These are phyloP conservation scores for Nephrocerus scutellatus DNA, from an alignment of 2,888 invertebrate species.

Conservation along the genomic window DNA sequence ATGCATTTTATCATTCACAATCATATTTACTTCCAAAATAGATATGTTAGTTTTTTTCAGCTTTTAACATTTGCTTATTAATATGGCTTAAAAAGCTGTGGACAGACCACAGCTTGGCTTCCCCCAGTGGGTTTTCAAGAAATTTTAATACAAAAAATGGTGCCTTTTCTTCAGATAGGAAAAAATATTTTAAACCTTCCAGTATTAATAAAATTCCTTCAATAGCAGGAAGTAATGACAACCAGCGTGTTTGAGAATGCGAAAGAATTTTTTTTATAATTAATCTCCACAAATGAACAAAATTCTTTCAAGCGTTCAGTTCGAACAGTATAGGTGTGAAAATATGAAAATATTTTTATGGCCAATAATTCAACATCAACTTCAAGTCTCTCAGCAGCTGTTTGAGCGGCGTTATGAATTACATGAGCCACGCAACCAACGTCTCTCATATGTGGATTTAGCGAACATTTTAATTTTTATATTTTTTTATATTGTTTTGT, in stretches of 20 bases:
- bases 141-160: slow-evolving; percentile 6
- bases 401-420: too few species aligned
- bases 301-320: slow-evolving; percentile 9
- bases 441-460: too few species aligned
- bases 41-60: slow-evolving; percentile 7
- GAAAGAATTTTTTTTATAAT: slow-evolving; percentile 10
- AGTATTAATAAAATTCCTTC: slow-evolving; percentile 11
- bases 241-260: slow-evolving; percentile 10
- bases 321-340: too few species aligned
- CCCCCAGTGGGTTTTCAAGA: slow-evolving; percentile 11
- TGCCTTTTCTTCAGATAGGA: slow-evolving; percentile 9
- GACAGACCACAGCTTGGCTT: slow-evolving; percentile 8
- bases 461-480: too few species aligned
- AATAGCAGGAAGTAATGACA: slow-evolving; percentile 8
- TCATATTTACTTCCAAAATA: slow-evolving; percentile 7
- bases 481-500: too few species aligned
- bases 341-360: too few species aligned
- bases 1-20: slow-evolving; percentile 3
- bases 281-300: slow-evolving; percentile 7
- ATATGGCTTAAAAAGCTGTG: slow-evolving; percentile 3
- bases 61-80: slow-evolving; percentile 4
- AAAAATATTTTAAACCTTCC: slow-evolving; percentile 7
- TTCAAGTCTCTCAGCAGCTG: too few species aligned
- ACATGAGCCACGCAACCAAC: too few species aligned
- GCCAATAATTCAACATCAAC: too few species aligned